These are phyloP conservation scores for Choreutis nemorana DNA, from an alignment of 2,888 invertebrate genomes.

Conservation along the genomic window DNA sequence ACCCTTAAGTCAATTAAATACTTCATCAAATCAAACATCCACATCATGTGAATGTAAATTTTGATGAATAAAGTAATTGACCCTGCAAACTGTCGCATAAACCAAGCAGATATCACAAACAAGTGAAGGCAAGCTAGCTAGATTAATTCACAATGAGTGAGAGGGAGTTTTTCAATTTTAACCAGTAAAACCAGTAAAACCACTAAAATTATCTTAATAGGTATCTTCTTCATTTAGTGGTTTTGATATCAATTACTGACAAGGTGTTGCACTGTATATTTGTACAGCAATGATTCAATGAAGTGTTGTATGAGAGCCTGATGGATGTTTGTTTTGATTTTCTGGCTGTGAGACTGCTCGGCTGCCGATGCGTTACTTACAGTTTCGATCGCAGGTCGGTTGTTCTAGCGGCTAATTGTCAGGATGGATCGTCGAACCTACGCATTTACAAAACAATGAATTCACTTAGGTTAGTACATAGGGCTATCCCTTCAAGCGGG, in stretches of 20 bases:
- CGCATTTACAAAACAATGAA: too few relatives aligned
- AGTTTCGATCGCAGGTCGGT: conserved; percentile 74
- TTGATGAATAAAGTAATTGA: conserved; percentile 57
- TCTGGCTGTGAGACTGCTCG: conserved; percentile 34
- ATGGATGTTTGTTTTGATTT: too few relatives aligned
- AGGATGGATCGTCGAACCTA: conserved; percentile 68
- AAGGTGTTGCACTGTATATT: too few relatives aligned
- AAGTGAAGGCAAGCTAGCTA: too few relatives aligned
- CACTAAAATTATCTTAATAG: too few relatives aligned
- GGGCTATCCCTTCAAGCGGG: too few relatives aligned
- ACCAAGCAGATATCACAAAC: conserved; percentile 46
- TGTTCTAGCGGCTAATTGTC: conserved; percentile 82
- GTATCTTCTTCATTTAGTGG: too few relatives aligned
- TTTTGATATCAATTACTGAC: too few relatives aligned
- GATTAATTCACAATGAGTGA: too few relatives aligned
- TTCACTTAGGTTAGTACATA: neutral
- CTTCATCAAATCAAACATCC: conserved; percentile 40
- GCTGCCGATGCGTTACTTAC: conserved; percentile 55
- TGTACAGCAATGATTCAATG: too few relatives aligned
- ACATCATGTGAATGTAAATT: conserved; percentile 8
- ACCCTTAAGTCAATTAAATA: conserved; percentile 50
- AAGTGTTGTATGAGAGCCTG: conserved; percentile 1
- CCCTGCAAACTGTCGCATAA: conserved; percentile 47
- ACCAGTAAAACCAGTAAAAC: too few relatives aligned
- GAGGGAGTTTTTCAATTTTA: too few relatives aligned